Evolutionary conservation across 2,797 vertebrate genomes (phyloP).

Genomic region (Pterois miles): DNA sequence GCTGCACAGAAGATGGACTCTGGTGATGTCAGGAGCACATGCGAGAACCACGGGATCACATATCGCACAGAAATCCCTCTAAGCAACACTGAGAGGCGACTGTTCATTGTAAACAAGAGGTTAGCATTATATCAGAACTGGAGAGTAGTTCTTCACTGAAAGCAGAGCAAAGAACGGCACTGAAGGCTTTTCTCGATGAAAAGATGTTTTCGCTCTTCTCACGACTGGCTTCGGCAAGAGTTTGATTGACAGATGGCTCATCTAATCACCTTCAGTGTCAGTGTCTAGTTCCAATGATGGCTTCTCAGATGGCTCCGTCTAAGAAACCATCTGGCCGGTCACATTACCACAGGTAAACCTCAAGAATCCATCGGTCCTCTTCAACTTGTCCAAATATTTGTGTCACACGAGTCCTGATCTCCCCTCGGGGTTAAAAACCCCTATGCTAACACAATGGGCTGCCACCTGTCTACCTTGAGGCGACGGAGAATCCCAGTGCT

Average conservation of each 20-base stretch:
- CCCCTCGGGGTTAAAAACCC: slow-evolving; percentile 6
- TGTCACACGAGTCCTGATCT: slow-evolving; percentile 10
- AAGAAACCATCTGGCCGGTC: not conserved
- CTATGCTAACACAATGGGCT: not conserved
- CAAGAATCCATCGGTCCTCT: not conserved
- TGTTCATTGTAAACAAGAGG: no score
- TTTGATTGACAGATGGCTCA: not conserved
- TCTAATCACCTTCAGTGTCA: not conserved
- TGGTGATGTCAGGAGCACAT: not conserved
- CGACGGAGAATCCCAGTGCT: not conserved
- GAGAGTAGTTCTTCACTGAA: not conserved
- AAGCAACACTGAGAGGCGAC: no score
- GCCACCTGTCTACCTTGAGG: slow-evolving; percentile 63
- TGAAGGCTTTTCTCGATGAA: not conserved
- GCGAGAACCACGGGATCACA: no score
- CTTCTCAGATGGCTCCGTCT: no score
- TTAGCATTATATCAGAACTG: not conserved
- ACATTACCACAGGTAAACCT: not conserved
- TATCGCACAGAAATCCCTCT: no score
- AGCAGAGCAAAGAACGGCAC: not conserved
- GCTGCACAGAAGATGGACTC: not conserved
- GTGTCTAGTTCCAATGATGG: not conserved
- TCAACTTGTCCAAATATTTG: slow-evolving; percentile 42
- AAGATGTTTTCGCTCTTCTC: not conserved
- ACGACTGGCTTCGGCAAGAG: no score